Base-by-base conservation (phyloP, 2,113 vertebrate species). In the Lampris megalopsis region DNA sequence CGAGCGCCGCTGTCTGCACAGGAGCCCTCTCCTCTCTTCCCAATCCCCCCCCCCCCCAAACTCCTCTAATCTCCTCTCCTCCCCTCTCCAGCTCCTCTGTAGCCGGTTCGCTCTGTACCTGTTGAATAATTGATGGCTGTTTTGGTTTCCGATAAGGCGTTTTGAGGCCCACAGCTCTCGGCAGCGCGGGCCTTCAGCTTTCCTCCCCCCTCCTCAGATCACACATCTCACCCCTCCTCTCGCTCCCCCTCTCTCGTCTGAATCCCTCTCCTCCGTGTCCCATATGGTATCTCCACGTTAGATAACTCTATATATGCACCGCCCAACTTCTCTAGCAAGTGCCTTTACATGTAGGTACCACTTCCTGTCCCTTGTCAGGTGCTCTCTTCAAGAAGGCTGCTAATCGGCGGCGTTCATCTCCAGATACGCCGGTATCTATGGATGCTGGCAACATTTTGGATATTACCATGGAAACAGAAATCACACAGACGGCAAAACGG, bases 61-160 rank as follows among this genome's bases (percentile, higher is more conserved):
- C 57, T 38, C 13, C 10, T 82, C 80, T 72, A 80, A 81, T 73
- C 82, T 79, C 70, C 83, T 77, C 84, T 79, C 88, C 85, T 81
- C 79, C 79, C 83, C 77, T 82, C 80, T 83, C 80, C 81, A n/a
- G 83, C 82, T 86, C 76, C 79, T 81, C 78, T 86, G 77, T 83
- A 83, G 87, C 85, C 75, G 71, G 68, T 84, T 88, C 84, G 37
- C 87, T 85, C 83, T 86, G 87, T 90, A 89, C 88, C 89, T 89
- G 88, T 88, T 92, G 88, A 92, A 92, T 92, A 91, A 92, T 92
- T 92, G 88, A 92, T 92, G 40, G 85, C 61, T 91, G 89, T 92
- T 92, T 89, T 90, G 91, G 87, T 88, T 88, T 84, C 61, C 59
- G 87, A 89, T 86, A 88, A 90, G 88, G 78, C 81, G 42, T 57